Base-by-base conservation (phyloP, 2,797 vertebrate species). In the Naso thynnoides region DNA sequence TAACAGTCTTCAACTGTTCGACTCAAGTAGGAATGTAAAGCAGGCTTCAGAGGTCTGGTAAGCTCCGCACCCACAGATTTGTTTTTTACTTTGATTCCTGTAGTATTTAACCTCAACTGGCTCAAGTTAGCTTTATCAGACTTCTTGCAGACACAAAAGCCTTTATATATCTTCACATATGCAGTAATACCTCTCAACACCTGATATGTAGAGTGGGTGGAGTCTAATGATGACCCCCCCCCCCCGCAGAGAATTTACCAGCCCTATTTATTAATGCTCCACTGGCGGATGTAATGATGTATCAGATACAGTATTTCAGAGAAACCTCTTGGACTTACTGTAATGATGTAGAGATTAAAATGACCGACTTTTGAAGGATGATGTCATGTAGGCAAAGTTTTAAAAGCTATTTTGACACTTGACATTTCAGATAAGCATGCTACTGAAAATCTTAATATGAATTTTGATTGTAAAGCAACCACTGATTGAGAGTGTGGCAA, bases 191-290 rank as follows among this genome's bases (percentile, higher is more conserved):
- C 31, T 27, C 13, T 18, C 10, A 2, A 6, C 18, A 5, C 9
- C 31, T 55, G 3, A 8, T 55, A 31, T 54, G 50, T 52, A 18
- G 1, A 27, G 6, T 33, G 6, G 4, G 9, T 5, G 9, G 10
- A 65, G 38, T 42, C 19, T 41, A 13, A 44, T 54, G 39, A 53
- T 21, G 41, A n/a, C n/a, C n/a, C n/a, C n/a, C n/a, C n/a, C n/a
- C n/a, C n/a, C n/a, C n/a, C n/a, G n/a, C n/a, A n/a, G n/a, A n/a
- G n/a, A n/a, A n/a, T n/a, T n/a, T n/a, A n/a, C n/a, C n/a, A n/a
- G 11, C 47, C 31, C 29, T 29, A 21, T 29, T 57, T 49, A 38
- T 69, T 48, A 39, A 2, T 23, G 31, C 45, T 18, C 24, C 18
- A 49, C 6, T 23, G 38, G 27, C 8, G 47, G 23, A 3, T 62